Evolutionary conservation across 2,797 vertebrate genomes (phyloP).

Genomic region (Atherinosoma microstoma): DNA sequence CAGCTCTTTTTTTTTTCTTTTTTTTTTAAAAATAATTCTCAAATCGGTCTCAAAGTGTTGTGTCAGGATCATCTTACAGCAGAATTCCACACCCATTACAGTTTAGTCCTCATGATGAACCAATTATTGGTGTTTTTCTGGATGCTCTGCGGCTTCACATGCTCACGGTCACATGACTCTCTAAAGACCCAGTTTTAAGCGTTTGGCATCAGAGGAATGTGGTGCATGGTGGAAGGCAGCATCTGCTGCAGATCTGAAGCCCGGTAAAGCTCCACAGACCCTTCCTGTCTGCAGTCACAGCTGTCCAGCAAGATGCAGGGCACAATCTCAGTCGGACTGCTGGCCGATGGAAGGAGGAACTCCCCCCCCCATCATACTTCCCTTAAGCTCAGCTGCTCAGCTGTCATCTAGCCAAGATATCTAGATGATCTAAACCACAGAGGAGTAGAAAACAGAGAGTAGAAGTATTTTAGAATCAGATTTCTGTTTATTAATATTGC

Average conservation of each 20-base stretch:
- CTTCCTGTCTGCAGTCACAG: slow-evolving; percentile 59
- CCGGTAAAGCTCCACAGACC: slow-evolving; percentile 56
- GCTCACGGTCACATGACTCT: slow-evolving; percentile 35
- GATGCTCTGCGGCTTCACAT: slow-evolving; percentile 26
- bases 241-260: slow-evolving; percentile 69
- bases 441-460: slow-evolving; percentile 9
- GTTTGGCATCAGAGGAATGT: slow-evolving; percentile 63
- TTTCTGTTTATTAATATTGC: slow-evolving; percentile 24
- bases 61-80: slow-evolving; percentile 15
- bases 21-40: neutral
- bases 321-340: slow-evolving; percentile 39
- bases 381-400: slow-evolving; percentile 13
- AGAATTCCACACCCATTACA: neutral
- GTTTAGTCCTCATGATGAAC: slow-evolving; percentile 21
- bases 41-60: slow-evolving; percentile 6
- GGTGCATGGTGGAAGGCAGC: slow-evolving; percentile 42
- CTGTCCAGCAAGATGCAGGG: slow-evolving; percentile 49
- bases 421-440: slow-evolving; percentile 26
- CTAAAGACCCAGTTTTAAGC: slow-evolving; percentile 53
- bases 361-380: slow-evolving; percentile 2
- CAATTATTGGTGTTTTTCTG: slow-evolving; percentile 35
- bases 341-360: slow-evolving; percentile 46
- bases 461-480: neutral
- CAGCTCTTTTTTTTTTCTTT: neutral
- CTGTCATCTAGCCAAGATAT: slow-evolving; percentile 34